Evolutionary conservation across 2,797 vertebrate genomes (phyloP).

Genomic region (Peromyscus melanophrys): DNA sequence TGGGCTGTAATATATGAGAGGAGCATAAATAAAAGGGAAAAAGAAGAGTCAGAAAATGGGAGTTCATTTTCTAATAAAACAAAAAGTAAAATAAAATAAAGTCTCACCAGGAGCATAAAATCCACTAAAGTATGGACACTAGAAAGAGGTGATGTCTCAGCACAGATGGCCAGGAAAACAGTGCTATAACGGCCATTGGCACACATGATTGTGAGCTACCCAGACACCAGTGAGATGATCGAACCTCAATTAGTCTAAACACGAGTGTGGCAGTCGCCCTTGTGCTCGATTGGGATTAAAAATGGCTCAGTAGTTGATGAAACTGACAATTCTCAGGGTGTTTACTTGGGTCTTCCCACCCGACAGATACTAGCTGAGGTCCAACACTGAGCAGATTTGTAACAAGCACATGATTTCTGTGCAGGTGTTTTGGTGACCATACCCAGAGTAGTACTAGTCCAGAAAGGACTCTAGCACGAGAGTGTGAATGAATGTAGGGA

Average conservation of each 20-base stretch:
- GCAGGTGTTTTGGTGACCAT: background rate
- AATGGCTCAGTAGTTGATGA: background rate
- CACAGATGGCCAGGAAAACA: fast-evolving
- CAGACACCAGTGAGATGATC: background rate
- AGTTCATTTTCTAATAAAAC: background rate
- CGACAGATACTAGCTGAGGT: background rate
- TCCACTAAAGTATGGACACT: fast-evolving
- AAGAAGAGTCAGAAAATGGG: background rate
- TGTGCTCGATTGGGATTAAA: background rate
- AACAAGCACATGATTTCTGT: background rate
- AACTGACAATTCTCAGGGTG: background rate
- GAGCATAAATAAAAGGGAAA: background rate
- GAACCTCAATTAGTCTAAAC: background rate
- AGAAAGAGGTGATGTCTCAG: background rate
- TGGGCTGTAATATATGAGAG: background rate
- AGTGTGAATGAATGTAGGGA: background rate
- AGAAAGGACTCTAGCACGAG: background rate
- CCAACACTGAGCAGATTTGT: background rate
- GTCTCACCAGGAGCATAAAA: background rate
- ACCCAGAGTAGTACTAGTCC: background rate
- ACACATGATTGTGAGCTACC: fast-evolving
- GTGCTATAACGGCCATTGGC: fast-evolving
- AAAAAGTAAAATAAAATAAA: background rate
- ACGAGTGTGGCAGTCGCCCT: background rate
- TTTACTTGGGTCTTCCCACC: background rate